These are phyloP conservation scores for Smutsia temminckii DNA, from an alignment of 2,797 vertebrate species.

Conservation along the genomic window DNA sequence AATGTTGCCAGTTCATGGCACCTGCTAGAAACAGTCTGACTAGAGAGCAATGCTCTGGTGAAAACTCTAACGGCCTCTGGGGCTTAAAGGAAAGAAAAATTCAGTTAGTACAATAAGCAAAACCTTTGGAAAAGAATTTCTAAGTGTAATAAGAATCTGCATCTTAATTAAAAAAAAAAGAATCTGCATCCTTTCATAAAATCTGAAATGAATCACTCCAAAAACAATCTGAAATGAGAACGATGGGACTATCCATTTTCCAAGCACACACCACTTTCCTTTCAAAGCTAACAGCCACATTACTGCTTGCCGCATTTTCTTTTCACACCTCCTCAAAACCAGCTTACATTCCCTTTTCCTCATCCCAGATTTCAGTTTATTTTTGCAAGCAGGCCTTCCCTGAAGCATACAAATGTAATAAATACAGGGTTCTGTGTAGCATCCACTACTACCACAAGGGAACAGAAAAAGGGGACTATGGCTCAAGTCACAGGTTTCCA, in stretches of 20 bases:
- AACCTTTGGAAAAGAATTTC: conserved; percentile 27
- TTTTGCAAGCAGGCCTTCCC: neutral
- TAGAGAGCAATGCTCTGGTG: neutral
- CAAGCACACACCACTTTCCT: neutral
- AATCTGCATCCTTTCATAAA: conserved; percentile 21
- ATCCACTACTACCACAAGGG: too few species aligned
- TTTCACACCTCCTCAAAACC: conserved; percentile 25
- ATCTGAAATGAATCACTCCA: neutral
- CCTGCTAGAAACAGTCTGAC: neutral
- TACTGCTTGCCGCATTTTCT: neutral
- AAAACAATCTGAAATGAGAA: conserved; percentile 38
- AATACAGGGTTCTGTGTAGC: neutral
- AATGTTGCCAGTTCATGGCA: neutral
- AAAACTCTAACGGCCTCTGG: neutral
- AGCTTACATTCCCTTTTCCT: conserved; percentile 8
- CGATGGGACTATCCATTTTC: neutral
- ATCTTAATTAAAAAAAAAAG: neutral
- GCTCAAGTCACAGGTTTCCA: neutral
- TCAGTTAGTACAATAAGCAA: neutral
- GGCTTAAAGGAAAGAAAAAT: neutral
- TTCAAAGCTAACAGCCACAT: neutral
- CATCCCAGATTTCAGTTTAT: neutral
- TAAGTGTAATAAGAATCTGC: neutral
- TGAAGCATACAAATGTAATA: neutral
- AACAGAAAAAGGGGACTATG: neutral